Conservation (phyloP, 2,797 vertebrate species). For the Sebastes hopkinsi region DNA sequence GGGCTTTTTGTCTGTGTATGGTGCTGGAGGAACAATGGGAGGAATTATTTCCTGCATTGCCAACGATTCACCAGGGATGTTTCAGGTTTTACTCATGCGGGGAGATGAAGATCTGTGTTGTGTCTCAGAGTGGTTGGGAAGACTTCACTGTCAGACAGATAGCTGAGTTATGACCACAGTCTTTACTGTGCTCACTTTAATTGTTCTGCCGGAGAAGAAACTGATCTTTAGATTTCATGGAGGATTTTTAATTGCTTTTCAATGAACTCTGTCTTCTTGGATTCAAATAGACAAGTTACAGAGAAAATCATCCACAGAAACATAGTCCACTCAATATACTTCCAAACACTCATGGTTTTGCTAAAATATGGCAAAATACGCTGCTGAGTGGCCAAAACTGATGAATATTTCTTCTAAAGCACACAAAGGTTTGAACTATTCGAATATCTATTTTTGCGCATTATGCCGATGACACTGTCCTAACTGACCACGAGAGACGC, state of each 20-base stretch:
- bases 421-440: too few relatives aligned
- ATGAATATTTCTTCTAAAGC: too few relatives aligned
- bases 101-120: slow-evolving; percentile 11
- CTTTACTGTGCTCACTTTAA: neutral
- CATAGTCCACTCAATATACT: neutral
- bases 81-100: slow-evolving; percentile 16
- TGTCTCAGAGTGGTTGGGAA: neutral
- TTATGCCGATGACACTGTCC: too few relatives aligned
- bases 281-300: neutral
- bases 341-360: too few relatives aligned
- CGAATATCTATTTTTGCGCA: too few relatives aligned
- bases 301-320: neutral
- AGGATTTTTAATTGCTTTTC: neutral
- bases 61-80: slow-evolving; percentile 41
- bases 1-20: slow-evolving; percentile 16
- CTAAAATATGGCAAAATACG: too few relatives aligned
- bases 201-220: neutral
- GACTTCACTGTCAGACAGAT: neutral
- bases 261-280: neutral
- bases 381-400: too few relatives aligned
- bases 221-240: neutral
- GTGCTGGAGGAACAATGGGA: slow-evolving; percentile 30
- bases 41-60: slow-evolving; percentile 42
- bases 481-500: too few relatives aligned
- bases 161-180: neutral